Conservation (phyloP, 1,140 invertebrate genomes). For the Paraescarpia echinospica region DNA sequence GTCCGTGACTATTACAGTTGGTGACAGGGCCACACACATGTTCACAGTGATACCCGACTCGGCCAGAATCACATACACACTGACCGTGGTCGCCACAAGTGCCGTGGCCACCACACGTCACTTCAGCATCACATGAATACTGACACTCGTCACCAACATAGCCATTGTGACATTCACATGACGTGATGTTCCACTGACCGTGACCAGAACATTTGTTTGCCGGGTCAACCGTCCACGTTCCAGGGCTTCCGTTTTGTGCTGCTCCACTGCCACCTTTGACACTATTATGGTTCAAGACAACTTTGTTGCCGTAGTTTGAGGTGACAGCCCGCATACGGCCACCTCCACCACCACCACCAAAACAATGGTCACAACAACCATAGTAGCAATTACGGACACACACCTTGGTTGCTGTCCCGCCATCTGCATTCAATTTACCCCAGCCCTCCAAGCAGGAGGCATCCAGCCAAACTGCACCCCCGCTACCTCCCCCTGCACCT, state of each 20-base stretch:
- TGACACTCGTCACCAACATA: conserved; percentile 42
- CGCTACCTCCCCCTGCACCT: conserved; percentile 40
- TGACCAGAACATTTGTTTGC: conserved; percentile 37
- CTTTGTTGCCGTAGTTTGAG: conserved; percentile 37
- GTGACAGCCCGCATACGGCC: conserved; percentile 39
- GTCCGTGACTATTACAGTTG: conserved; percentile 40
- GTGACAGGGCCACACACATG: conserved; percentile 37
- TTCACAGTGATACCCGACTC: conserved; percentile 43
- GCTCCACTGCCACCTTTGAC: background rate
- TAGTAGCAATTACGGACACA: conserved; percentile 26
- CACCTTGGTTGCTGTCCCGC: conserved; percentile 30
- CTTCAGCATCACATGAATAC: conserved; percentile 34
- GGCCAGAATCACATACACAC: conserved; percentile 39
- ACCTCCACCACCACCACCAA: conserved; percentile 42
- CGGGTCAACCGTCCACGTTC: conserved; percentile 37
- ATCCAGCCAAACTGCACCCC: conserved; percentile 44
- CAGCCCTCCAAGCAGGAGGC: conserved; percentile 40
- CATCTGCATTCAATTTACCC: conserved; percentile 38
- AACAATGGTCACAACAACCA: conserved; percentile 26
- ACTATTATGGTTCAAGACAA: conserved; percentile 26
- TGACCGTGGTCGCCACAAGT: conserved; percentile 36
- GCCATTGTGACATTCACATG: conserved; percentile 35
- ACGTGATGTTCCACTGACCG: conserved; percentile 32
- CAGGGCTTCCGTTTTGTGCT: background rate
- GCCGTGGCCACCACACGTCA: conserved; percentile 37